These are phyloP conservation scores for Habrosyne pyritoides DNA, from an alignment of 2,888 invertebrate species.

Conservation along the genomic window DNA sequence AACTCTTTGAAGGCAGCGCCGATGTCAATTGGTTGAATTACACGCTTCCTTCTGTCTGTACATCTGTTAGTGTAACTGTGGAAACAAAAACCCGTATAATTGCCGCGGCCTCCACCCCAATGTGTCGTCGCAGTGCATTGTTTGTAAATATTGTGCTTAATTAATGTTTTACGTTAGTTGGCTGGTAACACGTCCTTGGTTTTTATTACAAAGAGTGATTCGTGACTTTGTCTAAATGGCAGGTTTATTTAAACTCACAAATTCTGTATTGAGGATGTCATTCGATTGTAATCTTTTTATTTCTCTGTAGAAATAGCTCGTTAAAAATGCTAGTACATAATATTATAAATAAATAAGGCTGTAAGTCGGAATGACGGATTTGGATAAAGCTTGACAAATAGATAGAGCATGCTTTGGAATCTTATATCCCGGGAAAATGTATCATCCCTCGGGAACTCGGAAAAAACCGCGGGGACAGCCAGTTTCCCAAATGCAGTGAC, in stretches of 20 bases:
- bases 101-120: slow-evolving; percentile 30
- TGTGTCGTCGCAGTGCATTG: slow-evolving; percentile 22
- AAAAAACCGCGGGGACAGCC: too few species aligned
- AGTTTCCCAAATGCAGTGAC: background rate
- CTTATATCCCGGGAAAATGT: too few species aligned
- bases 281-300: background rate
- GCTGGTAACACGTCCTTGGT: slow-evolving; percentile 4
- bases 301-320: background rate
- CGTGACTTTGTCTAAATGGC: background rate
- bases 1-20: slow-evolving; percentile 39
- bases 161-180: slow-evolving; percentile 8
- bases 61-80: slow-evolving; percentile 24
- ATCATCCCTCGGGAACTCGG: too few species aligned
- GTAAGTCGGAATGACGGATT: too few species aligned
- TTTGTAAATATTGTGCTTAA: slow-evolving; percentile 19
- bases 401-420: too few species aligned
- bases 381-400: too few species aligned
- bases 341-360: too few species aligned
- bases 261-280: background rate
- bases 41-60: slow-evolving; percentile 36
- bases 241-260: background rate
- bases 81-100: slow-evolving; percentile 21
- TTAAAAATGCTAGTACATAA: too few species aligned
- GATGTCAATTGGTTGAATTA: slow-evolving; percentile 50
- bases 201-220: background rate